Percentiles rank a stretch among this genome's conserved stretches.
These are phyloP conservation scores for Chymomyza fuscimana DNA, from an alignment of 2,888 invertebrate genomes.

Conservation along the genomic window DNA sequence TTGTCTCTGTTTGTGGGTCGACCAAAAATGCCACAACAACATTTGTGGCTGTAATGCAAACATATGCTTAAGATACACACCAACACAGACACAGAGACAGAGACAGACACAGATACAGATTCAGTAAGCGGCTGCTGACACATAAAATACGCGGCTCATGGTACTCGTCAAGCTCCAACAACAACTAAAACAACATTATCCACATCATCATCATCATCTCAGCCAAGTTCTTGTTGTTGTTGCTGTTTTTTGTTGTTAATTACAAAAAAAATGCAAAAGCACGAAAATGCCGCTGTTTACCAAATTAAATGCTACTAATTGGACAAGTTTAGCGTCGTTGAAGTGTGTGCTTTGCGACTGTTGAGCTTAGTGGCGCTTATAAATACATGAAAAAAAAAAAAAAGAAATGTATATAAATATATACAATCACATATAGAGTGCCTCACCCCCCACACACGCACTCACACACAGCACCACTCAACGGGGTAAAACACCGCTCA, in stretches of 20 bases:
- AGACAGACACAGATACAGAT: constrained; percentile 21
- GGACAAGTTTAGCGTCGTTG: constrained; percentile 73
- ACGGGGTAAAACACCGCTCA: no score
- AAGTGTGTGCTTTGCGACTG: constrained; percentile 65
- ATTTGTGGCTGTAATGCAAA: constrained; percentile 48
- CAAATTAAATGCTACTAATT: constrained; percentile 75
- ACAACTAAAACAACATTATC: background rate
- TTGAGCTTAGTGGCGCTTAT: constrained; percentile 43
- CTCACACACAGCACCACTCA: no score
- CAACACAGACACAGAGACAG: constrained; percentile 14
- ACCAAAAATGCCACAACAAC: constrained; percentile 38
- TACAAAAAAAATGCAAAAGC: constrained; percentile 72
- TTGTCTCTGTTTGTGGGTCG: constrained; percentile 7
- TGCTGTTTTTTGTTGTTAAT: constrained; percentile 63
- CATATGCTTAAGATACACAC: constrained; percentile 47
- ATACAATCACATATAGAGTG: no score
- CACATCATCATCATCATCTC: constrained; percentile 6
- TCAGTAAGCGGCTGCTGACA: constrained; percentile 6
- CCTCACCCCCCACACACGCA: no score
- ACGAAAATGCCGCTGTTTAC: constrained; percentile 73
- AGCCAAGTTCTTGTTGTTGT: constrained; percentile 24
- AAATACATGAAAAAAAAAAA: background rate
- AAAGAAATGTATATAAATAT: background rate
- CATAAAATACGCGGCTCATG: constrained; percentile 1
- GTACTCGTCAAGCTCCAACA: background rate